These are phyloP conservation scores for Drosophila baimaii DNA, from an alignment of 1,140 invertebrate genomes.

Conservation along the genomic window DNA sequence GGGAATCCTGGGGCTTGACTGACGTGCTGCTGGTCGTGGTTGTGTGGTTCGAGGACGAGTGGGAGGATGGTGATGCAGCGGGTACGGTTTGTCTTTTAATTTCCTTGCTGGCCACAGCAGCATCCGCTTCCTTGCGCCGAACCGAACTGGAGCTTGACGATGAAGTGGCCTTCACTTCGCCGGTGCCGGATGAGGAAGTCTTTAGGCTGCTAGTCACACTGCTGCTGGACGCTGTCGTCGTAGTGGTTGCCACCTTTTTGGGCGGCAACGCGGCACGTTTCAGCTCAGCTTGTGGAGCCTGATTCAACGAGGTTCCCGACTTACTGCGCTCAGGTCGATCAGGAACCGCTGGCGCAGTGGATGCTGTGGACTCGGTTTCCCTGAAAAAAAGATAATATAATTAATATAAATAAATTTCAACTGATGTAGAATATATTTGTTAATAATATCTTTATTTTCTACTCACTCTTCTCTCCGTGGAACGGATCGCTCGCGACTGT, in stretches of 20 bases:
- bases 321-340: conserved; percentile 81
- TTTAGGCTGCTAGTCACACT: conserved; percentile 23
- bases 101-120: conserved; percentile 79
- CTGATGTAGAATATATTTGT: no score
- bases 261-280: conserved; percentile 73
- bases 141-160: conserved; percentile 33
- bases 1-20: conserved; percentile 55
- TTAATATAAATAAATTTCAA: no score
- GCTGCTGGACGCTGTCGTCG: conserved; percentile 23
- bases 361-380: conserved; percentile 56
- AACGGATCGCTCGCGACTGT: conserved; percentile 85
- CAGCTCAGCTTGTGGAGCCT: conserved; percentile 39
- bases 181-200: conserved; percentile 83
- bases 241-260: conserved; percentile 62
- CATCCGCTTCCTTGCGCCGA: conserved; percentile 72
- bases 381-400: conserved; percentile 29
- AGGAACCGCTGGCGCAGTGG: conserved; percentile 63
- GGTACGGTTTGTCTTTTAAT: conserved; percentile 85
- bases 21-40: conserved; percentile 84
- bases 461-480: conserved; percentile 70
- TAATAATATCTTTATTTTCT: no score
- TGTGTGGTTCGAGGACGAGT: conserved; percentile 62
- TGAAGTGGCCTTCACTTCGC: conserved; percentile 39
- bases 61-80: conserved; percentile 81
- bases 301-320: conserved; percentile 58